Percentiles rank a stretch among this genome's conserved stretches.
phyloP scores from a whole-genome alignment of 1,140 invertebrate species.

The Cephus cinctus region DNA sequence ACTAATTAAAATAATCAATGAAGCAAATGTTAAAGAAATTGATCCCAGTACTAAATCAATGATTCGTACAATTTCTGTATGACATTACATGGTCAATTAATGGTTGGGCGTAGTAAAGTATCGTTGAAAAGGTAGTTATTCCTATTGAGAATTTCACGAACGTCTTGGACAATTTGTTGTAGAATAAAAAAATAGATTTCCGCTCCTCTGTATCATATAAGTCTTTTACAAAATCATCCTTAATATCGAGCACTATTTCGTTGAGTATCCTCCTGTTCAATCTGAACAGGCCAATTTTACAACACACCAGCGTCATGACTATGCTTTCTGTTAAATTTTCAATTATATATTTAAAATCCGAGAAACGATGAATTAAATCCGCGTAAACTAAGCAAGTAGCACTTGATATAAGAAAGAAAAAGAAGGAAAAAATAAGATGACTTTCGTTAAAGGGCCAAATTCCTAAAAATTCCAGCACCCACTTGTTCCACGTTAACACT shows the following conservation, averaged over 20 bases:
- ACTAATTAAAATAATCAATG: no score
- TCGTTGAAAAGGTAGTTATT: no score
- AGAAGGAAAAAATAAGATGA: not conserved
- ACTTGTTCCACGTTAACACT: slow-evolving; percentile 14
- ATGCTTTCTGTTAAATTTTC: slow-evolving; percentile 16
- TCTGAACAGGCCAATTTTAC: not conserved
- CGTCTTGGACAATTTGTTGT: slow-evolving; percentile 7
- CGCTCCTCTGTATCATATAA: not conserved
- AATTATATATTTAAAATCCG: not conserved
- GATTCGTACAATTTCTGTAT: no score
- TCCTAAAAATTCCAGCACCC: slow-evolving; percentile 7
- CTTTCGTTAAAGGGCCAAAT: slow-evolving; percentile 11
- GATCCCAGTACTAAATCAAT: no score
- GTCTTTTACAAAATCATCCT: not conserved
- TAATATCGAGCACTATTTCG: slow-evolving; percentile 6
- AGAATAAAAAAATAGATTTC: not conserved
- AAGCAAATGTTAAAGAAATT: no score
- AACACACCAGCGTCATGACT: not conserved
- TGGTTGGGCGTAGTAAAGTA: no score
- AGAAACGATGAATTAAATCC: not conserved
- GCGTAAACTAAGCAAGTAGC: not conserved
- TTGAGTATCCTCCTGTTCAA: not conserved
- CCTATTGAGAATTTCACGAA: no score
- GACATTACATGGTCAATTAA: no score
- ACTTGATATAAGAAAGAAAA: slow-evolving; percentile 2